Conservation (phyloP, 2,888 invertebrate genomes). For the Fragum fragum region DNA sequence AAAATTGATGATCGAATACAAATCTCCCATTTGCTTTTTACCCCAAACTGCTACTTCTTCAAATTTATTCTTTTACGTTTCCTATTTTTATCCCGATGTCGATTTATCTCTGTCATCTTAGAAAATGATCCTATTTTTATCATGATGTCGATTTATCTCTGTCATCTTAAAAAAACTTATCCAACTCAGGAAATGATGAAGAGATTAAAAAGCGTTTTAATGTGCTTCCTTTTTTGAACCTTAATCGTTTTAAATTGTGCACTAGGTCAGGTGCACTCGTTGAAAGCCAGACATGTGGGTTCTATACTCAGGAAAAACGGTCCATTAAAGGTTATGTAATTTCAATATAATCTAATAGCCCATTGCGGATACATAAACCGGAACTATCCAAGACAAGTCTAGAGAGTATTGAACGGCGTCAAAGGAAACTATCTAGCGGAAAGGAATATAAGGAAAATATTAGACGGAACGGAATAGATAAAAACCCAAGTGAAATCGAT, state of each 20-base stretch:
- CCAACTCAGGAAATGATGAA: neutral
- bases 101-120: too few species aligned
- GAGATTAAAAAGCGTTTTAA: neutral
- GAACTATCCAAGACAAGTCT: neutral
- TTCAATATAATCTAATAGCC: neutral
- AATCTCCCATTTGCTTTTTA: too few species aligned
- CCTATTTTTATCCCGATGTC: too few species aligned
- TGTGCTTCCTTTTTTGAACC: too few species aligned
- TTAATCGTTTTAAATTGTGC: too few species aligned
- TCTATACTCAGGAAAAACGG: neutral
- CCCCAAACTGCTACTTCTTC: too few species aligned
- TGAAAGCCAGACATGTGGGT: neutral
- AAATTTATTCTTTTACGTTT: too few species aligned
- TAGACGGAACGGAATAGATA: neutral
- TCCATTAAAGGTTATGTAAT: neutral
- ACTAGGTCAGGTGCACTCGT: neutral
- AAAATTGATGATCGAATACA: too few species aligned
- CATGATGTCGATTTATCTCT: too few species aligned
- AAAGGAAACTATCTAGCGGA: conserved; percentile 10
- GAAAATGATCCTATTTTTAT: too few species aligned
- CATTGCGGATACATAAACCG: neutral
- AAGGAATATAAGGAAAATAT: conserved; percentile 7
- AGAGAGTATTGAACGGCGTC: neutral
- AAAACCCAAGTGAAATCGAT: conserved; percentile 6
- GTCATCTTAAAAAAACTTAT: too few species aligned